phyloP scores from a whole-genome alignment of 2,113 vertebrate species.

The Aspiorhynchus laticeps region DNA sequence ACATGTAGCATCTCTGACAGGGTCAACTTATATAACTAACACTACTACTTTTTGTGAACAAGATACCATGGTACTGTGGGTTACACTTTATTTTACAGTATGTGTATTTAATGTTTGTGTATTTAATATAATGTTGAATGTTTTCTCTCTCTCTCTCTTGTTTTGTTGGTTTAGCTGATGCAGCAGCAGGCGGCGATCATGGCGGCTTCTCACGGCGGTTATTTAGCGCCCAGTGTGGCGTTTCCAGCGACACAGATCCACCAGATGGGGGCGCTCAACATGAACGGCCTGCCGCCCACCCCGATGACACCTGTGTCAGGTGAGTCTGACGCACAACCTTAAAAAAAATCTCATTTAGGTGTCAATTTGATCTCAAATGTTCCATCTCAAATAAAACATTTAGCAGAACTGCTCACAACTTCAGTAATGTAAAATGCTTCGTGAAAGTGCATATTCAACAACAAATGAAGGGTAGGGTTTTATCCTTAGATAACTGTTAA shows the following conservation, averaged over 20 bases:
- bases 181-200: conserved; percentile 88
- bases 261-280: conserved; percentile 84
- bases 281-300: conserved; percentile 81
- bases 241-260: conserved; percentile 87
- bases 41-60: background rate
- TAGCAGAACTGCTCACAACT: background rate
- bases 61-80: background rate
- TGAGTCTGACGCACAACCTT: conserved; percentile 61
- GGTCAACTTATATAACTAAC: background rate
- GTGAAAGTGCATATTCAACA: background rate
- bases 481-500: background rate
- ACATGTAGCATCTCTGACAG: background rate
- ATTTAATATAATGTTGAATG: background rate
- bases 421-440: background rate
- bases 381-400: background rate
- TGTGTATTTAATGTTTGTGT: background rate
- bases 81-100: background rate
- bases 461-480: background rate
- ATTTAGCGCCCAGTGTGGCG: conserved; percentile 81
- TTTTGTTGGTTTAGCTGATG: conserved; percentile 78
- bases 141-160: background rate
- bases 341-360: background rate
- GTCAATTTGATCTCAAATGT: background rate
- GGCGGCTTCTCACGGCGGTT: conserved; percentile 83
- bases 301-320: conserved; percentile 82